These are phyloP conservation scores for Zoroaster sp. DNA, from an alignment of 53 echinoderm and acorn worm genomes.

Conservation along the genomic window DNA sequence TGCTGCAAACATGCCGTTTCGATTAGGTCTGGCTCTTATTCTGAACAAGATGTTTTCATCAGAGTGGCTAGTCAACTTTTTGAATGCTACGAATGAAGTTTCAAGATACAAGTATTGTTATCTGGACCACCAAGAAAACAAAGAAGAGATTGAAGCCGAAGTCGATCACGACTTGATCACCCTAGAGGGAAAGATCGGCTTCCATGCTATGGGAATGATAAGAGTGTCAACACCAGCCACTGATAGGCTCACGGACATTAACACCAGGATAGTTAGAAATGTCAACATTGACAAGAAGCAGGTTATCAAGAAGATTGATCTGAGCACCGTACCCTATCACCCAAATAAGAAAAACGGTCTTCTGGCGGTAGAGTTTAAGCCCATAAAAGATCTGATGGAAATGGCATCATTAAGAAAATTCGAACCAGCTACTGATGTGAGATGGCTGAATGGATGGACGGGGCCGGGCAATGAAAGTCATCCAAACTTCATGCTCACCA, in stretches of 20 bases:
- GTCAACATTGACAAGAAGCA: too few relatives aligned
- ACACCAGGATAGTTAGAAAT: too few relatives aligned
- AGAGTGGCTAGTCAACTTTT: conserved; percentile 52
- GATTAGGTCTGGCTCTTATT: conserved; percentile 55
- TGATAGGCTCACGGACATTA: too few relatives aligned
- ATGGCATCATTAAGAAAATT: too few relatives aligned
- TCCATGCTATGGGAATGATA: conserved; percentile 77
- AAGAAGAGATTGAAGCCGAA: conserved; percentile 71
- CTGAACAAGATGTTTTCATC: conserved; percentile 77
- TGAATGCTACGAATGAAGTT: too few relatives aligned
- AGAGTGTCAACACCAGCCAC: conserved; percentile 73
- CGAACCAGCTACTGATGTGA: too few relatives aligned
- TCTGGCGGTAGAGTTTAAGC: too few relatives aligned
- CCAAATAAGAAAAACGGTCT: too few relatives aligned
- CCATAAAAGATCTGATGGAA: conserved; percentile 43
- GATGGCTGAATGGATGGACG: conserved; percentile 69
- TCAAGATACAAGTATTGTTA: conserved; percentile 76
- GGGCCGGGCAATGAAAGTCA: conserved; percentile 56
- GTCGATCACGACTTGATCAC: conserved; percentile 65
- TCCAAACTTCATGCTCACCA: conserved; percentile 64
- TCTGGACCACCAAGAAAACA: too few relatives aligned
- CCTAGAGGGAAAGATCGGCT: conserved; percentile 60
- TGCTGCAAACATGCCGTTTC: conserved; percentile 74
- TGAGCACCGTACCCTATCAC: too few relatives aligned
- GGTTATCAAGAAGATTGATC: too few relatives aligned